Evolutionary conservation across 2,797 vertebrate species (phyloP).

Genomic region (Cetoscarus ocellatus): DNA sequence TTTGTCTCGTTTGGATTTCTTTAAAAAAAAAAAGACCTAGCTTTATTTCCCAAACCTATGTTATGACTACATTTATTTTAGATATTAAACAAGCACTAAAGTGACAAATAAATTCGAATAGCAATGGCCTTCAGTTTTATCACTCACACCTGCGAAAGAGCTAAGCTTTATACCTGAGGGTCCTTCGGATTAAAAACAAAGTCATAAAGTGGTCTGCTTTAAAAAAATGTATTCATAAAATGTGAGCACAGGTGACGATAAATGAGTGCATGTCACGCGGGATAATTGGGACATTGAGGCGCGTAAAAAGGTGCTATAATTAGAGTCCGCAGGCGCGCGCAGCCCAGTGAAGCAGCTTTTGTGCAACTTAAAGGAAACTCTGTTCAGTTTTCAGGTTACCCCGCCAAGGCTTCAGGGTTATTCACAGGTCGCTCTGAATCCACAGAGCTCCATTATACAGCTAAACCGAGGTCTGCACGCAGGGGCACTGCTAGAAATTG

Average conservation of each 20-base stretch:
- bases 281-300: conserved; percentile 79
- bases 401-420: conserved; percentile 86
- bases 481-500: too few relatives aligned
- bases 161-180: conserved; percentile 2
- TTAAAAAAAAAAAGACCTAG: too few relatives aligned
- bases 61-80: background rate
- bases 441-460: conserved; percentile 77
- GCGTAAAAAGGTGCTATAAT: conserved; percentile 83
- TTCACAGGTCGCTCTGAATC: conserved; percentile 81
- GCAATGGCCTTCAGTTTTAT: conserved; percentile 6
- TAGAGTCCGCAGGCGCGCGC: conserved; percentile 73
- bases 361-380: conserved; percentile 83
- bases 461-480: background rate
- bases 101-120: background rate
- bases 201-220: conserved; percentile 25
- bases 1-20: too few relatives aligned
- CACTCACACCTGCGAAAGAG: conserved; percentile 9
- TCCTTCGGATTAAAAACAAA: conserved; percentile 10
- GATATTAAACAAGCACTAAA: background rate
- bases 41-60: too few relatives aligned
- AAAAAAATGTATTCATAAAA: conserved; percentile 58
- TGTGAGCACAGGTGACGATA: conserved; percentile 72
- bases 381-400: conserved; percentile 79
- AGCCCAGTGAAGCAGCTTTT: conserved; percentile 80
- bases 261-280: conserved; percentile 69